A percentile compares a stretch with the other conserved stretches of the same genome.
phyloP scores from a whole-genome alignment of 2,113 vertebrate genomes.

The Trachemys scripta region DNA sequence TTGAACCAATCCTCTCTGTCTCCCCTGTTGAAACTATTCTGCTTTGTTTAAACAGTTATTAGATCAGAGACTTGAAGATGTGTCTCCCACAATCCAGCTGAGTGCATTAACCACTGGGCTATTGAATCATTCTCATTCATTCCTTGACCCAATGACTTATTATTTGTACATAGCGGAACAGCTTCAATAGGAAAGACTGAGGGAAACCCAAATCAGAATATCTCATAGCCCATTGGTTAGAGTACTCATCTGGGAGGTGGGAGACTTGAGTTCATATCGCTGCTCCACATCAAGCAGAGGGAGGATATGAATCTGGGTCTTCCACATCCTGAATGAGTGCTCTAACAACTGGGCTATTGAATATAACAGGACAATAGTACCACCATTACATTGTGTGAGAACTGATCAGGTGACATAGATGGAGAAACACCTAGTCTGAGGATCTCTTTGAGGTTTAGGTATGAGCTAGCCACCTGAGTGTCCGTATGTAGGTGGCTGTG shows the following conservation, averaged over 20 bases:
- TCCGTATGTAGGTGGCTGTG: background rate
- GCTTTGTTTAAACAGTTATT: background rate
- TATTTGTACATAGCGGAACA: no score
- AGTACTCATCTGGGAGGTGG: no score
- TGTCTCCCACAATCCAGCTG: background rate
- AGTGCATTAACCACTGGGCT: background rate
- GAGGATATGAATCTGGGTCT: no score
- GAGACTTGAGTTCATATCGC: no score
- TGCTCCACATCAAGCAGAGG: no score
- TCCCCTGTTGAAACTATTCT: background rate
- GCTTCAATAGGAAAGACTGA: no score
- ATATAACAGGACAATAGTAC: background rate
- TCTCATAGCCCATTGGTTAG: no score
- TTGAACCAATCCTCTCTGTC: no score
- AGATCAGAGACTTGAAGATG: background rate
- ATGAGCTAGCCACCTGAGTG: background rate
- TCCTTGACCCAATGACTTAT: no score
- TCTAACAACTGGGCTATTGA: background rate
- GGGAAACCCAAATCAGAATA: no score
- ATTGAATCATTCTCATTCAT: no score
- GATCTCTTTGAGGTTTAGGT: background rate
- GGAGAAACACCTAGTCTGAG: background rate
- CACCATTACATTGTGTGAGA: background rate
- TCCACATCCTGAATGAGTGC: no score
- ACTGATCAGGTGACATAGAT: background rate